These are phyloP conservation scores for Dusona sp. DNA, from an alignment of 2,888 invertebrate genomes.

Conservation along the genomic window DNA sequence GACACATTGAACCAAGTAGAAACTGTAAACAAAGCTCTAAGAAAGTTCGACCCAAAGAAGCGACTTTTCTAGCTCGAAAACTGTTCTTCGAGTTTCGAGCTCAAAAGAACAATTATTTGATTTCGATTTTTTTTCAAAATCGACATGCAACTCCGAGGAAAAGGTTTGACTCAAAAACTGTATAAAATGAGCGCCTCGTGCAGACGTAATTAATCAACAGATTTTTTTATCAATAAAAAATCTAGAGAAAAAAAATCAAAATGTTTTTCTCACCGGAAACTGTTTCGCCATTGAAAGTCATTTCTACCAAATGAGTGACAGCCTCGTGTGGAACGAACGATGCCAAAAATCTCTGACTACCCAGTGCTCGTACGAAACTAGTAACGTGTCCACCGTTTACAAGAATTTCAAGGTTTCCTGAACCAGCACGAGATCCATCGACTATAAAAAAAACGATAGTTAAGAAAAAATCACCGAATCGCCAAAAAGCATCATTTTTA, in stretches of 20 bases:
- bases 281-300: conserved; percentile 97
- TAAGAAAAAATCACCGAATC: neutral
- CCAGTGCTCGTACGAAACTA: conserved; percentile 96
- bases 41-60: neutral
- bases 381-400: conserved; percentile 98
- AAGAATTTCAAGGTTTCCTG: conserved; percentile 97
- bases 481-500: neutral
- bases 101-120: neutral
- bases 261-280: conserved; percentile 91
- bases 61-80: neutral
- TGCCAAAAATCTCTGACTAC: conserved; percentile 95
- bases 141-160: neutral
- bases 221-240: neutral
- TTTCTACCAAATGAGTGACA: conserved; percentile 94
- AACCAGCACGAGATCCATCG: conserved; percentile 97
- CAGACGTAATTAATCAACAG: neutral
- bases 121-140: neutral
- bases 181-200: neutral
- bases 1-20: conserved; percentile 18
- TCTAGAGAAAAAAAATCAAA: conserved; percentile 2
- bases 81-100: neutral
- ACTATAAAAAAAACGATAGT: conserved; percentile 86
- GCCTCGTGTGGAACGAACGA: conserved; percentile 96
- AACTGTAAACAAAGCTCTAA: conserved; percentile 7
- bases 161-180: neutral